Conservation (phyloP, 1,140 invertebrate species). For the Drosophila teissieri region DNA sequence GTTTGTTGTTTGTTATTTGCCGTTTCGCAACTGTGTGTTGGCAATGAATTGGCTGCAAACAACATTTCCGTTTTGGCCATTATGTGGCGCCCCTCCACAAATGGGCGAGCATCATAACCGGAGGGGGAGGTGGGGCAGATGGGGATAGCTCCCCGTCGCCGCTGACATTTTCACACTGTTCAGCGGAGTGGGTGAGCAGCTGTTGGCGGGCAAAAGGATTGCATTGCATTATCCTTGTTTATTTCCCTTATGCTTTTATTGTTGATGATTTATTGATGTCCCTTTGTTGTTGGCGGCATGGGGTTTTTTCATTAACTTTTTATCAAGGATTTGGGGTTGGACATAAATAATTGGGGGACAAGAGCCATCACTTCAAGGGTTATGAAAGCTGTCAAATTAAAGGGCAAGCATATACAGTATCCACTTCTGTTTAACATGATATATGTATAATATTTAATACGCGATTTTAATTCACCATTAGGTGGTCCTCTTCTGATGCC, state of each 20-base stretch:
- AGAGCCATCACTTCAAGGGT: not conserved
- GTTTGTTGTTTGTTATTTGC: slow-evolving; percentile 12
- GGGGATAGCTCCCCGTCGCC: slow-evolving; percentile 31
- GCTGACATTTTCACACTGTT: slow-evolving; percentile 65
- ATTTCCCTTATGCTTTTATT: slow-evolving; percentile 40
- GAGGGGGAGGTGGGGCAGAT: not conserved
- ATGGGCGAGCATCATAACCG: slow-evolving; percentile 18
- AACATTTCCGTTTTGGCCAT: slow-evolving; percentile 68
- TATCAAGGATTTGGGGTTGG: not conserved
- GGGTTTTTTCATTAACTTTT: slow-evolving; percentile 26
- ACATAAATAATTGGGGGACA: not conserved
- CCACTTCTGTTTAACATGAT: too few species aligned
- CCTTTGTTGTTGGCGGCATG: slow-evolving; percentile 27
- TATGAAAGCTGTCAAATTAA: not conserved
- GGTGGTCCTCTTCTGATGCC: too few species aligned
- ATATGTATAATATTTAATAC: not conserved
- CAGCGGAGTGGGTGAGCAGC: slow-evolving; percentile 53
- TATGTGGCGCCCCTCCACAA: slow-evolving; percentile 34
- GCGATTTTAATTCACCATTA: not conserved
- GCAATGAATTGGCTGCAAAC: slow-evolving; percentile 75
- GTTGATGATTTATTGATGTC: slow-evolving; percentile 72
- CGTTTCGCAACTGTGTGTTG: slow-evolving; percentile 41
- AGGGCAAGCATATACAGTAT: not conserved
- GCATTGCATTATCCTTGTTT: slow-evolving; percentile 56
- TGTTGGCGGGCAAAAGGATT: slow-evolving; percentile 52